phyloP scores from a whole-genome alignment of 2,888 invertebrate species.

The Pachliopta kotzebuea region DNA sequence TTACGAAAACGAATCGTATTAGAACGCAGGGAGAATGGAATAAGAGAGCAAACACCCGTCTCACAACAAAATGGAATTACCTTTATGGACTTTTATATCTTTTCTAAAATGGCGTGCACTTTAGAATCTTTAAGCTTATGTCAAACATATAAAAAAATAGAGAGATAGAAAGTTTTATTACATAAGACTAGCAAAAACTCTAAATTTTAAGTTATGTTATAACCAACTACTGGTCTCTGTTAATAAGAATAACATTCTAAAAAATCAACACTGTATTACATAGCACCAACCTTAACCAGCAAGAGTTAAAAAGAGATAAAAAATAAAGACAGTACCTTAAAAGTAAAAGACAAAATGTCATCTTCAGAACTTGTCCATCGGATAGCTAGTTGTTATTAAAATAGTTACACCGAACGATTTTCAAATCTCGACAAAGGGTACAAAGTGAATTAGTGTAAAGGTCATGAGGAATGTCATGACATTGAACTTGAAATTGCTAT shows the following conservation, averaged over 20 bases:
- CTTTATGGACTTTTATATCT: neutral
- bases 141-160: neutral
- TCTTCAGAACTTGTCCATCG: too few relatives aligned
- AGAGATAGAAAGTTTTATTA: too few relatives aligned
- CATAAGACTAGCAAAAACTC: too few relatives aligned
- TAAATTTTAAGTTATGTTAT: too few relatives aligned
- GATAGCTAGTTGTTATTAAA: neutral
- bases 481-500: conserved; percentile 69
- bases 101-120: neutral
- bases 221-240: too few relatives aligned
- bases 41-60: neutral
- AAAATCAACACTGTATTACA: too few relatives aligned
- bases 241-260: too few relatives aligned
- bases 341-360: neutral
- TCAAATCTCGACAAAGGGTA: conserved; percentile 41
- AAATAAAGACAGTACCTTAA: neutral
- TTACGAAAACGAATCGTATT: neutral
- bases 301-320: neutral
- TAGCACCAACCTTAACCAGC: neutral
- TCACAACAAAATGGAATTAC: neutral
- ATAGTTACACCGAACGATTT: conserved; percentile 32
- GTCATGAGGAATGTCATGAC: conserved; percentile 34
- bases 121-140: neutral
- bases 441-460: conserved; percentile 64
- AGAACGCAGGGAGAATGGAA: neutral